A percentile compares a stretch with the other conserved stretches of the same genome.
Conservation (phyloP, 2,113 vertebrate species). For the Indri indri region DNA sequence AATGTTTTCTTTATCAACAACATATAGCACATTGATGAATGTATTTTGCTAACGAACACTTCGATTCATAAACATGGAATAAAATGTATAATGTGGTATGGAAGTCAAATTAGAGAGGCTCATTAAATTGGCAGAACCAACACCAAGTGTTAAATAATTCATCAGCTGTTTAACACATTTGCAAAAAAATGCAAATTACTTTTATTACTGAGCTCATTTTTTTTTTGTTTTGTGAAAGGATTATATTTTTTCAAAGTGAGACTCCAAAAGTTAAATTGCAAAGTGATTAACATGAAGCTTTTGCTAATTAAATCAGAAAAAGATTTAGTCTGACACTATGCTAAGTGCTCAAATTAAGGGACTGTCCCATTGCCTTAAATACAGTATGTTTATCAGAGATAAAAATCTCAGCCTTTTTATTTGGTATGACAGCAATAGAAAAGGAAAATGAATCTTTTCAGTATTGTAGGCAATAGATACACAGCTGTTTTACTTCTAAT, state of each 20-base stretch:
- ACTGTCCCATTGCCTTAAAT: constrained; percentile 79
- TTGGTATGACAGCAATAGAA: constrained; percentile 68
- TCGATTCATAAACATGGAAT: constrained; percentile 75
- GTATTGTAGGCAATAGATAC: constrained; percentile 31
- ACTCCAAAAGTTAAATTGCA: constrained; percentile 83
- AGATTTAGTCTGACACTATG: constrained; percentile 78
- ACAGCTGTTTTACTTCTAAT: constrained; percentile 64
- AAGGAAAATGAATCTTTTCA: constrained; percentile 70
- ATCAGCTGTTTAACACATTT: constrained; percentile 78
- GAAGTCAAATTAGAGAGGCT: constrained; percentile 80
- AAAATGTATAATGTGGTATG: constrained; percentile 73
- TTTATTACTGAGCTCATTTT: constrained; percentile 74
- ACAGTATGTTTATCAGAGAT: constrained; percentile 74
- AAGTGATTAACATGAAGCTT: constrained; percentile 82
- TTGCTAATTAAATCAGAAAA: constrained; percentile 85
- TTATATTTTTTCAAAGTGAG: constrained; percentile 64
- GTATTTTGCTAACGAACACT: constrained; percentile 71
- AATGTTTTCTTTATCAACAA: constrained; percentile 8
- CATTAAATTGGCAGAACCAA: constrained; percentile 81
- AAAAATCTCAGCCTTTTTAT: constrained; percentile 80
- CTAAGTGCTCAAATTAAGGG: constrained; percentile 80
- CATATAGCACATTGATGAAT: constrained; percentile 48
- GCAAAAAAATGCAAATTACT: constrained; percentile 78
- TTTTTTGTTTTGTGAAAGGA: constrained; percentile 74
- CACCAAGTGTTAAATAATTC: constrained; percentile 82